These are phyloP conservation scores for Alca torda DNA, from an alignment of 2,797 vertebrate species.

Conservation along the genomic window DNA sequence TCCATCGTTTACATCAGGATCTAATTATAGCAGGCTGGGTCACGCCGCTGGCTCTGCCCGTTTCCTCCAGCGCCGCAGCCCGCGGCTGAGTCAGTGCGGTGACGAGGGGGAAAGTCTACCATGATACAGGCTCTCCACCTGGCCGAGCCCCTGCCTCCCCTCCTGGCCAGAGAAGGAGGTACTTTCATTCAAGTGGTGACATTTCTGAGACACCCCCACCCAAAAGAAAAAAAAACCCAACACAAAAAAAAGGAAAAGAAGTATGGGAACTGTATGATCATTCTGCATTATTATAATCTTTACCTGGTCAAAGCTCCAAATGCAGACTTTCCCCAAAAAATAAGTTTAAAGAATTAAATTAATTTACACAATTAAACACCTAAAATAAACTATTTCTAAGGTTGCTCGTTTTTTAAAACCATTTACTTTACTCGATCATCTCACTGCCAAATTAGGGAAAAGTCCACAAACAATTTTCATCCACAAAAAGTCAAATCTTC, in stretches of 20 bases:
- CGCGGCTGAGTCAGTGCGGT: background rate
- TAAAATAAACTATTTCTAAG: background rate
- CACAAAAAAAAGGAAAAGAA: background rate
- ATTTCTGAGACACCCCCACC: background rate
- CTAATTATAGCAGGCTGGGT: slow-evolving; percentile 55
- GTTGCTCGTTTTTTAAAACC: background rate
- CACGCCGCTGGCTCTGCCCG: background rate
- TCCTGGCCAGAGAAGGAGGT: background rate
- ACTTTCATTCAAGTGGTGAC: accelerated
- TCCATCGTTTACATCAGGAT: background rate
- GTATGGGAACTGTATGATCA: background rate
- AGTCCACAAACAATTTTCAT: background rate
- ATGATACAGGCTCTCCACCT: background rate
- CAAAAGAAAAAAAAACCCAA: background rate
- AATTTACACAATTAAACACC: background rate
- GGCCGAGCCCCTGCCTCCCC: background rate
- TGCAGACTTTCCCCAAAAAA: background rate
- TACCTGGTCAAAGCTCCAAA: background rate
- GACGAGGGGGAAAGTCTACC: background rate
- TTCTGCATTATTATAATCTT: background rate
- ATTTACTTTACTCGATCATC: background rate
- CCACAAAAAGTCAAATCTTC: background rate
- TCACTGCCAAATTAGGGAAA: background rate
- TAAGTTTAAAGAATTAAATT: background rate
- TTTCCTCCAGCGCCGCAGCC: background rate